These are phyloP conservation scores for Phymatocera aterrima DNA, from an alignment of 2,888 invertebrate genomes.

Conservation along the genomic window DNA sequence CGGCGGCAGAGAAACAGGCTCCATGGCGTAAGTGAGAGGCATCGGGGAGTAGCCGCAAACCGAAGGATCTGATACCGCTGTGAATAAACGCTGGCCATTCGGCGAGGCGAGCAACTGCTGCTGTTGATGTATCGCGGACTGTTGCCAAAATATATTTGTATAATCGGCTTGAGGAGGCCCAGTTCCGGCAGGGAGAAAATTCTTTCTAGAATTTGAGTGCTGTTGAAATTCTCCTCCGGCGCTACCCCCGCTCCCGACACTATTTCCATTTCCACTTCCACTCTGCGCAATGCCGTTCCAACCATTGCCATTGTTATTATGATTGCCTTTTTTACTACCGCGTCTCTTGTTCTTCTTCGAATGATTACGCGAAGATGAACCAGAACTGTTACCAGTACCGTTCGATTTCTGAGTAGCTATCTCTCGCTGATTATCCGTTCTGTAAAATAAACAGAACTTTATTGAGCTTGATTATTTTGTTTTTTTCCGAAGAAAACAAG, in stretches of 20 bases:
- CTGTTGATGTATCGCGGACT: conserved; percentile 48
- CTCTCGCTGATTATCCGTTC: conserved; percentile 2
- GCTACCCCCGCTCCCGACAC: neutral
- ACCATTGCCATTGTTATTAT: neutral
- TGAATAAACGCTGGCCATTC: conserved; percentile 75
- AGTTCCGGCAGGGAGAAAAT: neutral
- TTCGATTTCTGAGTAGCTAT: neutral
- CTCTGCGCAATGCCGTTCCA: neutral
- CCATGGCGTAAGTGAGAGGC: conserved; percentile 76
- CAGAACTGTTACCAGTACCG: neutral
- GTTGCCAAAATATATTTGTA: conserved; percentile 65
- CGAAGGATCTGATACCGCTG: conserved; percentile 74
- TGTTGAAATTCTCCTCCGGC: neutral
- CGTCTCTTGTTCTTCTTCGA: neutral
- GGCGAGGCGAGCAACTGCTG: conserved; percentile 56
- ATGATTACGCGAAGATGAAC: neutral
- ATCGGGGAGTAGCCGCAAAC: conserved; percentile 73
- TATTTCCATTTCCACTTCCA: neutral
- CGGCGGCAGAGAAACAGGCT: conserved; percentile 81
- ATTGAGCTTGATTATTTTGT: neutral
- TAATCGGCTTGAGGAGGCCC: conserved; percentile 54
- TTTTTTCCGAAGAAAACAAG: neutral
- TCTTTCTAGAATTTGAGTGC: conserved; percentile 12
- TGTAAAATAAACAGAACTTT: neutral
- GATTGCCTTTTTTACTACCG: neutral